Conservation (phyloP, 2,888 invertebrate genomes). For the Dysmachus trigonus region DNA sequence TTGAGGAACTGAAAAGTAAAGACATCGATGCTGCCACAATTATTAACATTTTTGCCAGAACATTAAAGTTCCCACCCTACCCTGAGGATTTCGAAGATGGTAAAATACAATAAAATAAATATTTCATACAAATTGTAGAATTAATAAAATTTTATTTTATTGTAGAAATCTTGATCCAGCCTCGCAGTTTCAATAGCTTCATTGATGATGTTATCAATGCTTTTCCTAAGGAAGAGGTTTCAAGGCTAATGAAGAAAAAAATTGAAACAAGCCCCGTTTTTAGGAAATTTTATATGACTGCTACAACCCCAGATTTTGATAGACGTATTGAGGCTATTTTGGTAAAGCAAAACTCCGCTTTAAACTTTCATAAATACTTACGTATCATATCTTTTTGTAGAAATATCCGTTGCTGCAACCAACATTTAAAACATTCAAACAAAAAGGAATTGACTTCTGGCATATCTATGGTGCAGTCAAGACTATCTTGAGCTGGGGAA, state of each 20-base stretch:
- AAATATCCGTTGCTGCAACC: neutral
- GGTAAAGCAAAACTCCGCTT: neutral
- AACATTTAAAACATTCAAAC: neutral
- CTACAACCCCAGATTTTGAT: neutral
- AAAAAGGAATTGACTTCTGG: slow-evolving; percentile 1
- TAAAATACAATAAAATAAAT: neutral
- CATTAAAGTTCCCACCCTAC: neutral
- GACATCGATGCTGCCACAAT: neutral
- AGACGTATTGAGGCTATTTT: neutral
- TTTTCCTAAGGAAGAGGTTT: neutral
- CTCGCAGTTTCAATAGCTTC: neutral
- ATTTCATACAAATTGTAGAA: neutral
- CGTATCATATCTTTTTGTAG: neutral
- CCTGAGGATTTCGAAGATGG: neutral
- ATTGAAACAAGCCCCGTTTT: neutral
- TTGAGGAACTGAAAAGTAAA: neutral
- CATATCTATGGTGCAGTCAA: neutral
- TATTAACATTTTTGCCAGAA: neutral
- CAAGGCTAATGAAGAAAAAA: neutral
- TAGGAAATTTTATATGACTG: neutral
- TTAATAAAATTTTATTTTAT: neutral
- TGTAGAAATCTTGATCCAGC: neutral
- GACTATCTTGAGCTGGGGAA: neutral
- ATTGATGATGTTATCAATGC: neutral
- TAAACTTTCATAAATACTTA: too few relatives aligned